Evolutionary conservation across 2,888 invertebrate genomes (phyloP).

Genomic region (Amblyjoppa proteus): DNA sequence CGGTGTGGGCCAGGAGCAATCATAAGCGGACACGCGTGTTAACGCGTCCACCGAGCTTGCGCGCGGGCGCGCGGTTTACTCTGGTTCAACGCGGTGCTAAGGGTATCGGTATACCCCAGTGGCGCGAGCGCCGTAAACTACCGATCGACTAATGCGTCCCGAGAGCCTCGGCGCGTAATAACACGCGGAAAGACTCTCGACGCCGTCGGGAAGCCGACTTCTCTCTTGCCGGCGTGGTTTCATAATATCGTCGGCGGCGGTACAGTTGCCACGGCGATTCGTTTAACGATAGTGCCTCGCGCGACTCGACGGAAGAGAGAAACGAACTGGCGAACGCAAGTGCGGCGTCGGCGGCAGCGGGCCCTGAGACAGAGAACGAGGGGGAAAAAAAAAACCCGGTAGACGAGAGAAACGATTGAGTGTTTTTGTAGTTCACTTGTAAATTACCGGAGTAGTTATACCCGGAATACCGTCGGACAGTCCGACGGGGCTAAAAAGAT

Average conservation of each 20-base stretch:
- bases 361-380: constrained; percentile 15
- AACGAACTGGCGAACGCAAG: constrained; percentile 28
- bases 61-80: constrained; percentile 21
- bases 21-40: constrained; percentile 53
- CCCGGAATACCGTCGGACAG: constrained; percentile 36
- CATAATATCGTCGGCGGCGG: constrained; percentile 61
- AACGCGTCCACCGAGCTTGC: constrained; percentile 22
- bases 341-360: constrained; percentile 22
- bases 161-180: constrained; percentile 61
- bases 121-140: constrained; percentile 59
- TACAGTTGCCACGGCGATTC: constrained; percentile 56
- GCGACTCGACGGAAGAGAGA: constrained; percentile 37
- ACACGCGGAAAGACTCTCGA: constrained; percentile 52
- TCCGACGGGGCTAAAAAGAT: constrained; percentile 17
- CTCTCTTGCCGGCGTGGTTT: constrained; percentile 49
- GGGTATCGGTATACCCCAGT: constrained; percentile 30
- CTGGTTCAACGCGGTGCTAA: constrained; percentile 54
- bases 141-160: constrained; percentile 66
- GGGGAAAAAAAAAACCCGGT: constrained; percentile 25
- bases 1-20: constrained; percentile 77
- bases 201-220: constrained; percentile 34
- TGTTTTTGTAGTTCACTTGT: constrained; percentile 64
- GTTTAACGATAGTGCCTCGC: constrained; percentile 62
- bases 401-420: constrained; percentile 58
- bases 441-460: constrained; percentile 51